These are phyloP conservation scores for Pantherophis alleghaniensis DNA, from an alignment of 2,797 vertebrate genomes.

Conservation along the genomic window DNA sequence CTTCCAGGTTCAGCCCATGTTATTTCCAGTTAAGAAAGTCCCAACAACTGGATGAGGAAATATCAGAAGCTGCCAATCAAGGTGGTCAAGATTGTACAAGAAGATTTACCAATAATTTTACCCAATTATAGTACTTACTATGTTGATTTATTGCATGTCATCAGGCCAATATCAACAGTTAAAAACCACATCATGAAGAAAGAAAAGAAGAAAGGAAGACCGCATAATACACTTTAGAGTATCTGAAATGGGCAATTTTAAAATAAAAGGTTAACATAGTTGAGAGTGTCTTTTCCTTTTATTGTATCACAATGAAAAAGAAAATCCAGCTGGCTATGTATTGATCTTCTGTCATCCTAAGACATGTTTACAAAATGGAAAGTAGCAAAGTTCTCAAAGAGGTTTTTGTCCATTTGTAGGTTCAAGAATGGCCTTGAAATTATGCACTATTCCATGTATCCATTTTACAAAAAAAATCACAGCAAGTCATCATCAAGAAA, in stretches of 20 bases:
- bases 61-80: background rate
- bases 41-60: background rate
- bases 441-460: background rate
- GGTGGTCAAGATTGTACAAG: background rate
- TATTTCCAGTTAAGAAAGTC: background rate
- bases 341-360: conserved; percentile 37
- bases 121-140: background rate
- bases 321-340: conserved; percentile 28
- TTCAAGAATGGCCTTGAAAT: conserved; percentile 17
- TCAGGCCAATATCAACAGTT: background rate
- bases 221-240: background rate
- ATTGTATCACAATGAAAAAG: conserved; percentile 17
- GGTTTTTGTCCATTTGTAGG: conserved; percentile 22
- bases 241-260: background rate
- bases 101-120: background rate
- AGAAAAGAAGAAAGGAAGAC: background rate
- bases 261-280: conserved; percentile 15
- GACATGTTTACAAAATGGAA: conserved; percentile 39
- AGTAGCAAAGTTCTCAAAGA: conserved; percentile 23
- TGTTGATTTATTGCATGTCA: background rate
- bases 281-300: conserved; percentile 8
- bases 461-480: background rate
- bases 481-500: background rate
- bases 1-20: background rate
- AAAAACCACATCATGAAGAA: background rate